Evolutionary conservation across 2,113 vertebrate species (phyloP).

Genomic region (Mohoua ochrocephala): DNA sequence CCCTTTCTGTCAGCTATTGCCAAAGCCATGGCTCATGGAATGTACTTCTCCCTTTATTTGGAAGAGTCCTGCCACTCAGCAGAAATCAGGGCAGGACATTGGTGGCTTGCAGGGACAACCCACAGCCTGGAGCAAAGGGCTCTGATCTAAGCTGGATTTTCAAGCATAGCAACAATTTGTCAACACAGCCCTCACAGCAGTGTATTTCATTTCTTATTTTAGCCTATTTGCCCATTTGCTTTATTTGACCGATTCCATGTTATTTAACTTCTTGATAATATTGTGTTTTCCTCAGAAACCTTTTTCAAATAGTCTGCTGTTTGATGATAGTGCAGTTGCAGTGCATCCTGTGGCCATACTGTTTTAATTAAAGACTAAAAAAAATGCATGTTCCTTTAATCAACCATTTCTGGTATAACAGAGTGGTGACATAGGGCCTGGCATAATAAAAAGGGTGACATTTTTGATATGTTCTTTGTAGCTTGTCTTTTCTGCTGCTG

Average conservation of each 20-base stretch:
- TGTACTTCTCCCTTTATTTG: not conserved
- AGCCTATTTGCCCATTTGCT: not conserved
- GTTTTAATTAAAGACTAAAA: not conserved
- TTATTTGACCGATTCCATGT: not conserved
- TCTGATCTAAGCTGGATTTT: not conserved
- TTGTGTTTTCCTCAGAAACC: not conserved
- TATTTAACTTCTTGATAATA: not conserved
- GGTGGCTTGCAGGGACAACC: not conserved
- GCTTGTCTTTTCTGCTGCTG: not conserved
- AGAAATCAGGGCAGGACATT: not conserved
- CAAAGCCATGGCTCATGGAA: fast-evolving
- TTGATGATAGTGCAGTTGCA: not conserved
- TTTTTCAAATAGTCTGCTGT: not conserved
- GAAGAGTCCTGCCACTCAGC: not conserved
- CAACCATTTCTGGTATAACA: not conserved
- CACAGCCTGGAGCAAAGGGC: not conserved
- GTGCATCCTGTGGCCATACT: not conserved
- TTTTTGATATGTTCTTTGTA: not conserved
- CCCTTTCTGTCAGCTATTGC: not conserved
- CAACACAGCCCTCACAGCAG: not conserved
- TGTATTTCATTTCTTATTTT: not conserved
- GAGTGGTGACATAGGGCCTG: not conserved
- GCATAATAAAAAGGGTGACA: not conserved
- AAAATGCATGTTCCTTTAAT: not conserved
- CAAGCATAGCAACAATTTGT: not conserved